Conservation (phyloP, 2,797 vertebrate genomes). For the Anabacerthia variegaticeps region DNA sequence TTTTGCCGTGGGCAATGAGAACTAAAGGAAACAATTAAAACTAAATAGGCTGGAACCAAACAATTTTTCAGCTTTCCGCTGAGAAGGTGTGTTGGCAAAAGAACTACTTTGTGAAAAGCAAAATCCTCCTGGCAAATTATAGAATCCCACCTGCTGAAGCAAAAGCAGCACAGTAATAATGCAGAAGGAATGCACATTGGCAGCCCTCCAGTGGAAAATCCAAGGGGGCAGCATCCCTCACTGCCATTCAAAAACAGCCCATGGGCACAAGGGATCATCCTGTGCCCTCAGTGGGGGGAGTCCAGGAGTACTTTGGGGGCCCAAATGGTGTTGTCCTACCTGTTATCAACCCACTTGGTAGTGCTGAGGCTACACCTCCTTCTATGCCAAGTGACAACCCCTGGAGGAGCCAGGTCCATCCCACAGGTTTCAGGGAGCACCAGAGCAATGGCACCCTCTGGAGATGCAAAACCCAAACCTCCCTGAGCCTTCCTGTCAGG, state of each 20-base stretch:
- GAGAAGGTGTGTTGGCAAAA: neutral
- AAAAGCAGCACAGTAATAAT: neutral
- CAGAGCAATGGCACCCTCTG: neutral
- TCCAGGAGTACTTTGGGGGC: rapidly evolving
- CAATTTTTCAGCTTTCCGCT: neutral
- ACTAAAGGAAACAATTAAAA: conserved; percentile 49
- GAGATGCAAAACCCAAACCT: neutral
- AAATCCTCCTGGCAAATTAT: neutral
- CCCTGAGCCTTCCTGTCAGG: neutral
- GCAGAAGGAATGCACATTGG: neutral
- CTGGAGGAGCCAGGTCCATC: neutral
- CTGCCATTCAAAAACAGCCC: neutral
- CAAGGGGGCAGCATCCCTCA: rapidly evolving
- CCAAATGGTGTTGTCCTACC: neutral
- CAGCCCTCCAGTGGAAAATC: neutral
- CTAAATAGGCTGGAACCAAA: conserved; percentile 16
- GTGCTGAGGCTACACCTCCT: neutral
- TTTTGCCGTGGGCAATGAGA: neutral
- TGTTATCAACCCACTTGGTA: rapidly evolving
- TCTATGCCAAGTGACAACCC: neutral
- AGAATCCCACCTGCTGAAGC: neutral
- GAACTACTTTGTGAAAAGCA: neutral
- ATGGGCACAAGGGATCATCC: neutral
- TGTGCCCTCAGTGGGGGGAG: neutral
- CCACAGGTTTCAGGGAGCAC: neutral